These are phyloP conservation scores for Cotesia chilonis DNA, from an alignment of 1,140 invertebrate species.

Conservation along the genomic window DNA sequence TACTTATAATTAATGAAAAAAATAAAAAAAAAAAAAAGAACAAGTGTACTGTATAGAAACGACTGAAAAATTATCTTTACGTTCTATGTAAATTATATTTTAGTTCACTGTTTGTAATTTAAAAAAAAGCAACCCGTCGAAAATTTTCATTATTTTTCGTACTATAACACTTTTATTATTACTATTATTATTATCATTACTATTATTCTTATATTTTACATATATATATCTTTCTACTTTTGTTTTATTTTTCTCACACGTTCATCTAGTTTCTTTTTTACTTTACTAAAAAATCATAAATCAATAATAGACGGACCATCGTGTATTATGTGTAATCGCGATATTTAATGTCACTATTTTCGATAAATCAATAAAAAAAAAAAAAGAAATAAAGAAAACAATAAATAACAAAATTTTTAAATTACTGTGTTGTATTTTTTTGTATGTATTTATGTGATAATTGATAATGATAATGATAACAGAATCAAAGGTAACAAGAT, in stretches of 20 bases:
- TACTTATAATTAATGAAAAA: too few relatives aligned
- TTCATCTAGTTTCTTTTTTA: not conserved
- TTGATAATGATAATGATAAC: not conserved
- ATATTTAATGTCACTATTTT: conserved; percentile 11
- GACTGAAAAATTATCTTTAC: conserved; percentile 35
- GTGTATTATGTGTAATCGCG: not conserved
- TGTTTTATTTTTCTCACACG: conserved; percentile 2
- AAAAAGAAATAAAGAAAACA: not conserved
- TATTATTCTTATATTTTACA: not conserved
- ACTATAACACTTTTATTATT: not conserved
- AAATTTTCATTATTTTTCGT: not conserved
- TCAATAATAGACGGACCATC: conserved; percentile 2
- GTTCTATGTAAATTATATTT: conserved; percentile 33
- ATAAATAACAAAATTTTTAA: conserved; percentile 10
- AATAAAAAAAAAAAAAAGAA: too few relatives aligned
- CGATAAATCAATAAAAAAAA: conserved; percentile 6
- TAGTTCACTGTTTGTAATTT: conserved; percentile 11
- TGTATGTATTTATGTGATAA: conserved; percentile 18
- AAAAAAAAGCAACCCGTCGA: conserved; percentile 12
- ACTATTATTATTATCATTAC: not conserved
- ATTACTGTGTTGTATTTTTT: conserved; percentile 17
- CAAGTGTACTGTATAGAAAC: conserved; percentile 30
- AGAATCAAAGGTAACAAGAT: conserved; percentile 5
- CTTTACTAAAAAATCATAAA: conserved; percentile 1
- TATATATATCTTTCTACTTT: not conserved